Percentiles rank a stretch among this genome's conserved stretches.
These are phyloP conservation scores for Pomatorhinus ruficollis DNA, from an alignment of 2,113 vertebrate genomes.

Conservation along the genomic window DNA sequence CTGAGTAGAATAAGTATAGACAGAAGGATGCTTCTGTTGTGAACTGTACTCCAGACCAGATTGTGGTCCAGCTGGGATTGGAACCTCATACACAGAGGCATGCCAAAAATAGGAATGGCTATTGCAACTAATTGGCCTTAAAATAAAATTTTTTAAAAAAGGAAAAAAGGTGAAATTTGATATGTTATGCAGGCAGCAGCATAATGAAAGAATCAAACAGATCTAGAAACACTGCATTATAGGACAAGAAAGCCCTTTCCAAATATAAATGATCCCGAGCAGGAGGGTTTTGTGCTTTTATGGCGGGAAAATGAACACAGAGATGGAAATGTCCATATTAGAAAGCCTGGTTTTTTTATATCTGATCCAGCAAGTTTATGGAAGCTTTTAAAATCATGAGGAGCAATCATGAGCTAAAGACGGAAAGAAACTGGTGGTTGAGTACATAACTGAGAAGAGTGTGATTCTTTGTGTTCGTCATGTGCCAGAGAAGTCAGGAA, in stretches of 20 bases:
- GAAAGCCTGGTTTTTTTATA: neutral
- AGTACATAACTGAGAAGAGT: neutral
- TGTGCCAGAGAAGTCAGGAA: neutral
- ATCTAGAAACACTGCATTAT: neutral
- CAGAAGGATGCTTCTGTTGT: neutral
- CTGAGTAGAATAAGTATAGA: neutral
- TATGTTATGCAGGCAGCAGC: neutral
- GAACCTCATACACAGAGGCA: neutral
- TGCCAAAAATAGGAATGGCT: neutral
- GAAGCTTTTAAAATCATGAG: slow-evolving; percentile 39
- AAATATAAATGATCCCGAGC: neutral
- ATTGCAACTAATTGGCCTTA: neutral
- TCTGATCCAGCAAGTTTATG: neutral
- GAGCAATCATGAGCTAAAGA: neutral
- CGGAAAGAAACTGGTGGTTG: neutral
- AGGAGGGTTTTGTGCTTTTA: neutral
- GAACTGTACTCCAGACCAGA: neutral
- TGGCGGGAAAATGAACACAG: neutral
- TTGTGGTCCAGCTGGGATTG: neutral
- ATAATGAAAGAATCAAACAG: neutral
- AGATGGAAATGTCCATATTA: neutral
- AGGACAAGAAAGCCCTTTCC: neutral
- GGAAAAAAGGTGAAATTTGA: neutral
- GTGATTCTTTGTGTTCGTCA: neutral
- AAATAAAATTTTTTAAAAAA: neutral